Percentiles rank a stretch among this genome's conserved stretches.
phyloP scores from a whole-genome alignment of 2,797 vertebrate species.

The Kryptolebias ocellatus region DNA sequence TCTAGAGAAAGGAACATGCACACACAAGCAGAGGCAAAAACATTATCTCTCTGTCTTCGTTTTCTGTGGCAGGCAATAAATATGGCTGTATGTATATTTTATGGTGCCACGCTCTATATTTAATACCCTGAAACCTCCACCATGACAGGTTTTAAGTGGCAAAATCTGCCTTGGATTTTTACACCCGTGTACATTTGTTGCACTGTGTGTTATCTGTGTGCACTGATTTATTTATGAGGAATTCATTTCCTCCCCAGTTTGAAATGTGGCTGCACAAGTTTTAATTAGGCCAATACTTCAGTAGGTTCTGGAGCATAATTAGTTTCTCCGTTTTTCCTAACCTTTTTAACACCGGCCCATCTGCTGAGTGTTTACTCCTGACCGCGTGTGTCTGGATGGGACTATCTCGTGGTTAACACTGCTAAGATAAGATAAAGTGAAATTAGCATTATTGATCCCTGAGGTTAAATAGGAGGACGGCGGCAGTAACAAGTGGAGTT shows the following conservation, averaged over 20 bases:
- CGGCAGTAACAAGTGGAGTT: slow-evolving; percentile 31
- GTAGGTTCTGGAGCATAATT: slow-evolving; percentile 38
- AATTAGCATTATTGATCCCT: slow-evolving; percentile 63
- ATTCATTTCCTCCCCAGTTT: slow-evolving; percentile 12
- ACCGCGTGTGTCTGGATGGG: slow-evolving; percentile 4
- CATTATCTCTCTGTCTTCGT: no score
- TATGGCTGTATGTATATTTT: slow-evolving; percentile 72
- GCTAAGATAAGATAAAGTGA: slow-evolving; percentile 48
- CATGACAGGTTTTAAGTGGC: slow-evolving; percentile 62
- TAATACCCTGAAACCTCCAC: slow-evolving; percentile 62
- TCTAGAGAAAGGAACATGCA: no score
- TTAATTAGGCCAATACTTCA: slow-evolving; percentile 36
- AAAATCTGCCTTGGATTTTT: slow-evolving; percentile 56
- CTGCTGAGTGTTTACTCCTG: slow-evolving; percentile 19
- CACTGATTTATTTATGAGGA: slow-evolving; percentile 30
- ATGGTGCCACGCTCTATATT: slow-evolving; percentile 68
- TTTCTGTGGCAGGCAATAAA: slow-evolving; percentile 23
- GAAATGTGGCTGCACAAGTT: slow-evolving; percentile 22
- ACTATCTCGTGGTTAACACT: slow-evolving; percentile 23
- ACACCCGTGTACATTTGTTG: slow-evolving; percentile 44
- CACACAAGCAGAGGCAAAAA: no score
- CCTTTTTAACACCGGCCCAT: slow-evolving; percentile 32
- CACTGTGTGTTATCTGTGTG: slow-evolving; percentile 6
- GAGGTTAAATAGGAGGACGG: slow-evolving; percentile 33
- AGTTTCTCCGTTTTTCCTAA: slow-evolving; percentile 32